These are phyloP conservation scores for Neostethus bicornis DNA, from an alignment of 2,797 vertebrate species.

Conservation along the genomic window DNA sequence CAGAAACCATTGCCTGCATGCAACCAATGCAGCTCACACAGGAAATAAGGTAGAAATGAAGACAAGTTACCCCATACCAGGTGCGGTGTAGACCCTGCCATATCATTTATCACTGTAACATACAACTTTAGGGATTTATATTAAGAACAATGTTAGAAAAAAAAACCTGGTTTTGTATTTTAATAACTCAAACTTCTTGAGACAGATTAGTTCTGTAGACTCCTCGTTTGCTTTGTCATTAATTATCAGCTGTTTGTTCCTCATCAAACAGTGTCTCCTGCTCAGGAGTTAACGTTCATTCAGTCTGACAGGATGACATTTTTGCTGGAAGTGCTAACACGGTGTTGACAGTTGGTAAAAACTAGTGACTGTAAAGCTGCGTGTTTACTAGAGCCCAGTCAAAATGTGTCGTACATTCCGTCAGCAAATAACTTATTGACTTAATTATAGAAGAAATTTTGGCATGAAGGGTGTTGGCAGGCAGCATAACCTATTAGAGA, in stretches of 20 bases:
- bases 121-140: slow-evolving; percentile 11
- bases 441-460: neutral
- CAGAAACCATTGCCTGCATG: slow-evolving; percentile 24
- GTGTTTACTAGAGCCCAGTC: slow-evolving; percentile 14
- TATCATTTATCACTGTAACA: slow-evolving; percentile 4
- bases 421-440: slow-evolving; percentile 7
- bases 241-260: slow-evolving; percentile 47
- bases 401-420: slow-evolving; percentile 6
- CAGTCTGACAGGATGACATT: slow-evolving; percentile 55
- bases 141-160: slow-evolving; percentile 19
- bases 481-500: neutral
- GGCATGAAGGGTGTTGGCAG: slow-evolving; percentile 7
- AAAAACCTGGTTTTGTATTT: neutral
- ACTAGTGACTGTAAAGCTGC: slow-evolving; percentile 18
- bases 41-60: slow-evolving; percentile 28
- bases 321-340: slow-evolving; percentile 49
- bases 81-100: slow-evolving; percentile 4
- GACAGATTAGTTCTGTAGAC: slow-evolving; percentile 32
- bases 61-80: slow-evolving; percentile 4
- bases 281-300: slow-evolving; percentile 50
- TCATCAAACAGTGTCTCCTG: slow-evolving; percentile 35
- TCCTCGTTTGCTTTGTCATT: slow-evolving; percentile 40
- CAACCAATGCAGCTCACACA: slow-evolving; percentile 29
- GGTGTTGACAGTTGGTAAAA: slow-evolving; percentile 37
- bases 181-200: slow-evolving; percentile 18